These are phyloP conservation scores for Saguinus imperator DNA, from an alignment of 2,113 vertebrate genomes.

Conservation along the genomic window DNA sequence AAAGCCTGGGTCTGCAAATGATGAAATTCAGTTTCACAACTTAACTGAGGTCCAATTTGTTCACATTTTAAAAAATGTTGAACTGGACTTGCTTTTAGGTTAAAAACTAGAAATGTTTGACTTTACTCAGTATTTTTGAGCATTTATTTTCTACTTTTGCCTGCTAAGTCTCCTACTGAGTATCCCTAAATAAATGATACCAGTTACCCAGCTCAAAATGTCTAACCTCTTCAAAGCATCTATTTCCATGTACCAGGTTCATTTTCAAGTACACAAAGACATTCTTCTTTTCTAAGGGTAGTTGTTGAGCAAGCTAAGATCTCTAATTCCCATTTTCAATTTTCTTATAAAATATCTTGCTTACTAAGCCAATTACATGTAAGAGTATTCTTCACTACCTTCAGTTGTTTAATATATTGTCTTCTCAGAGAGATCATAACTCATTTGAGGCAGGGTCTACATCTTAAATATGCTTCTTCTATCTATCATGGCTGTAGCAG, in stretches of 20 bases:
- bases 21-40: background rate
- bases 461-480: conserved; percentile 24
- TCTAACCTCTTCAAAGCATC: background rate
- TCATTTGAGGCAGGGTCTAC: background rate
- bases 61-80: background rate
- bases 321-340: background rate
- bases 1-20: background rate
- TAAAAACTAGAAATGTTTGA: background rate
- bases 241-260: background rate
- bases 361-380: background rate
- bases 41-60: background rate
- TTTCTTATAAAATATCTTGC: background rate
- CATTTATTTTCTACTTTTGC: background rate
- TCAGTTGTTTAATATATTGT: conserved; percentile 4
- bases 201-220: background rate
- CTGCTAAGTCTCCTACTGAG: background rate
- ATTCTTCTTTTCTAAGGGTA: background rate
- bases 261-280: background rate
- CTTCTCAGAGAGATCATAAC: conserved; percentile 7
- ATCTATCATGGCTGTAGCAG: background rate
- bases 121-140: background rate
- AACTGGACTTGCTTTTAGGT: too few species aligned
- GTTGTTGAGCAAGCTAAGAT: background rate
- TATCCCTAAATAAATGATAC: background rate
- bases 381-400: background rate